Base-by-base conservation (phyloP, 2,797 vertebrate genomes). In the Luscinia megarhynchos region DNA sequence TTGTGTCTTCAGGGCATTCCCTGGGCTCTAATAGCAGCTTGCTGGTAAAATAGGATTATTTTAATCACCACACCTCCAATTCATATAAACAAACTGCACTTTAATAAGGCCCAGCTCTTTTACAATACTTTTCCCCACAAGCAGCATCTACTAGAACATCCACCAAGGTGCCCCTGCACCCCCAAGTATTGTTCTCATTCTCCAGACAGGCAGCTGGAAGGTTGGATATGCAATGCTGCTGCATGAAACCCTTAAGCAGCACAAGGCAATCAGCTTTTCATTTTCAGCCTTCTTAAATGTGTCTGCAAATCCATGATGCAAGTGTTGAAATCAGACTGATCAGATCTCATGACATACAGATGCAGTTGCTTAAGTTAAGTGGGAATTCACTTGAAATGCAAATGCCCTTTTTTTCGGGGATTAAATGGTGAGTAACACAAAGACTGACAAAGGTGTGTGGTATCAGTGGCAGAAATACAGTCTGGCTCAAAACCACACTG, bases 191-290 rank as follows among this genome's bases (percentile, higher is more conserved):
- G 27, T 29, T 53, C 2, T 3, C 19, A 21, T 36, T 58, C 34
- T 87, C 62, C 34, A n/a, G 38, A 40, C 21, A 61, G 81, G 41
- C 62, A 78, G 40, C 12, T 69, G 73, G 55, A 40, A 53, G 59
- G 62, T 1, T 43, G 53, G 8, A 2, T 18, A 6, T 21, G 41
- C 24, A 74, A n/a, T 29, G 61, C 67, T 48, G 24, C 72, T 15
- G 59, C 53, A 51, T 6, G 1, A 83, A 91, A 74, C 72, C 23
- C 73, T 67, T 76, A 15, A 77, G 79, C 54, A 72, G 69, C 82
- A 54, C 57, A 55, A 57, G 57, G 67, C 59, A 84, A 95, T 59
- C 84, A 78, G 84, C 82, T 96, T 94, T 87, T 61, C 53, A 46
- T 67, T 57, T 74, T 17, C 53, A 77, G 59, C 30, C 59, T 80